A percentile compares a stretch with the other conserved stretches of the same genome.
phyloP scores from a whole-genome alignment of 2,113 vertebrate genomes.

The Triplophysa rosa region DNA sequence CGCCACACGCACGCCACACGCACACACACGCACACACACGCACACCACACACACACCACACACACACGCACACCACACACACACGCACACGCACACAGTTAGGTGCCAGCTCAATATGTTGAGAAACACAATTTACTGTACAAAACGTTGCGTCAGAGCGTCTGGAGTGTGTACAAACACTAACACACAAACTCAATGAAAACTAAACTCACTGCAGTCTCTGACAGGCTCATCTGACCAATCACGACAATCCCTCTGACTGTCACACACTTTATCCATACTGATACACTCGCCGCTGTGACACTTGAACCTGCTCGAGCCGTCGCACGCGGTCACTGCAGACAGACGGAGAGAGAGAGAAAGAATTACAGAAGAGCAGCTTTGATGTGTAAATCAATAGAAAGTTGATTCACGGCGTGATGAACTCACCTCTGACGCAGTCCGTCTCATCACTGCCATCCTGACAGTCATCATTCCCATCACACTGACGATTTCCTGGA shows the following conservation, averaged over 20 bases:
- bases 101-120: no score
- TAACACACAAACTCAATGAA: not conserved
- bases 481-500: conserved; percentile 78
- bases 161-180: not conserved
- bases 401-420: no score
- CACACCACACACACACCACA: no score
- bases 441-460: conserved; percentile 81
- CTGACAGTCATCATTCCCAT: conserved; percentile 73
- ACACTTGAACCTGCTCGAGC: conserved; percentile 77
- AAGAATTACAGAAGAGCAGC: not conserved
- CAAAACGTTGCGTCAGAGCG: no score
- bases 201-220: conserved; percentile 77
- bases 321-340: conserved; percentile 76
- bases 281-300: conserved; percentile 82
- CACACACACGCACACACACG: conserved; percentile 3
- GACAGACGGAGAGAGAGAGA: not conserved
- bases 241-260: conserved; percentile 76
- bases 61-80: conserved; percentile 23
- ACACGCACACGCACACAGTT: not conserved
- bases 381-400: not conserved
- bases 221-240: conserved; percentile 82
- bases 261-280: conserved; percentile 79
- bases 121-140: no score
- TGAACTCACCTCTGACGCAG: conserved; percentile 75
- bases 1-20: not conserved